Evolutionary conservation across 2,797 vertebrate genomes (phyloP).

Genomic region (Malurus splendens): DNA sequence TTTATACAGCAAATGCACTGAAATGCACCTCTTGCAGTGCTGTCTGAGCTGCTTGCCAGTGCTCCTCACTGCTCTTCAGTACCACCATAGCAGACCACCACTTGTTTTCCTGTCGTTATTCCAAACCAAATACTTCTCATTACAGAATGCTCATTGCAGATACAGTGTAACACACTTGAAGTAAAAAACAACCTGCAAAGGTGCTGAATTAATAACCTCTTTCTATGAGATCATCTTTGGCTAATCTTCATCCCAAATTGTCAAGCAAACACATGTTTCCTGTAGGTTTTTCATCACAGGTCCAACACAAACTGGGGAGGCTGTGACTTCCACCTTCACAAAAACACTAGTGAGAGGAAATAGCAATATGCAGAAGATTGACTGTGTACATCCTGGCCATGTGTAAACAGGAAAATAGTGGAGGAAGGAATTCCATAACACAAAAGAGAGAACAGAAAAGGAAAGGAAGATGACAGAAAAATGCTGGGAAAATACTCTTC

Average conservation of each 20-base stretch:
- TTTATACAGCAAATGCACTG: neutral
- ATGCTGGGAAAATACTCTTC: neutral
- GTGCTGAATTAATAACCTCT: neutral
- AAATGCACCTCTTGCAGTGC: neutral
- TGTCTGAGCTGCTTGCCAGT: neutral
- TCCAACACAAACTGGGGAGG: neutral
- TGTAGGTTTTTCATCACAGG: neutral
- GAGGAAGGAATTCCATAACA: neutral
- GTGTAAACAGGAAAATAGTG: fast-evolving
- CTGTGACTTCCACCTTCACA: neutral
- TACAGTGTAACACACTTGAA: neutral
- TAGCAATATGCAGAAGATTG: neutral
- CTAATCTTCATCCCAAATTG: neutral
- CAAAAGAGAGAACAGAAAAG: neutral
- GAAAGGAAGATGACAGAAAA: neutral
- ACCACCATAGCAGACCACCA: neutral
- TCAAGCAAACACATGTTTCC: neutral
- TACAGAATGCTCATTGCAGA: neutral
- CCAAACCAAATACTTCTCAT: neutral
- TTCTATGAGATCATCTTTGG: neutral
- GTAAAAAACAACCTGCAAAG: neutral
- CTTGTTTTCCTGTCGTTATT: neutral
- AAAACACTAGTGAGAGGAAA: neutral
- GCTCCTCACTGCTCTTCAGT: neutral
- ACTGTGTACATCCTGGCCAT: neutral